Evolutionary conservation across 2,888 invertebrate species (phyloP), one percentile per base, ranked within the genome.

Genomic region (Protodeltote pygarga): DNA sequence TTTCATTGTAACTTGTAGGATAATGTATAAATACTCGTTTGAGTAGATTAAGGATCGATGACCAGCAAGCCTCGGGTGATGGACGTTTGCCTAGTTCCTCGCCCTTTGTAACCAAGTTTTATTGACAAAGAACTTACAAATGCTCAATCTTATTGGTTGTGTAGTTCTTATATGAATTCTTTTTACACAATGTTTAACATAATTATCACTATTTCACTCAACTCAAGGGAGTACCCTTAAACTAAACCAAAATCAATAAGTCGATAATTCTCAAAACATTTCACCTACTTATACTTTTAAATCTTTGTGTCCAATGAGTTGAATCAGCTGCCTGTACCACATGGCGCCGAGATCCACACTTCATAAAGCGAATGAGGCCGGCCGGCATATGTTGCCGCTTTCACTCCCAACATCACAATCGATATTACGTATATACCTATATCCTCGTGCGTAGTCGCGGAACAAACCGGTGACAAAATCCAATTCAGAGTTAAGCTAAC

Each of bases 331-430:
- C 81, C 75, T 70, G 77, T 75, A 80, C 83, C 91, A 92, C 90
- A 91, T 91, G 91, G 91, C 83, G 81, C 70, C 76, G 81, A 83
- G 84, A 81, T 87, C 82, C 82, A 83, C 87, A 84, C 83, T 85
- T 85, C 79, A 84, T 85, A 85, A 83, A 84, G 77, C 79, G 85
- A 91, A 88, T 86, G 89, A 87, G 91, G 88, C 80, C 87, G 80
- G 78, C 57, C n/a, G n/a, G 35, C 90, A 87, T 88, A 88, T 91
- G 89, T 84, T 83, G 76, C 84, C 84, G 89, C 91, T 91, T 91
- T 92, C 90, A 89, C 91, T 91, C 86, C 82, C 83, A 82, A 78
- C 81, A 83, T 78, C 81, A 87, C 83, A 86, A 81, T 84, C 82
- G 74, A 73, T 80, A 75, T 83, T 85, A 82, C 82, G 79, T 78